Evolutionary conservation across 2,888 invertebrate genomes (phyloP).

Genomic region (Napeogenes inachia): DNA sequence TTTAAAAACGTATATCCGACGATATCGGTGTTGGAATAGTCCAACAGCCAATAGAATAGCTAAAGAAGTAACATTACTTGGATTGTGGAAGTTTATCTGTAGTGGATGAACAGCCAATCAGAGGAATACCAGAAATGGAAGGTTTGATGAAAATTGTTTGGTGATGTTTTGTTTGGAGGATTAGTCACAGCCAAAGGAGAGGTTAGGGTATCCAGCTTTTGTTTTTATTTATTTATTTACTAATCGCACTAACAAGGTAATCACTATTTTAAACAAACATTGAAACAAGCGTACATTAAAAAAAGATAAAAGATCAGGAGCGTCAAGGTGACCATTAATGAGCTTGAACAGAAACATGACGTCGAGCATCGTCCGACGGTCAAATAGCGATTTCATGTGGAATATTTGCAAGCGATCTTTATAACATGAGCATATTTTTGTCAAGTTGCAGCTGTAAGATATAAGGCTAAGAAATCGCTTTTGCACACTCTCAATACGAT

Average conservation of each 20-base stretch:
- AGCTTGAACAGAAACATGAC: too few species aligned
- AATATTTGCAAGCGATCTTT: too few species aligned
- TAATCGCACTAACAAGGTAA: background rate
- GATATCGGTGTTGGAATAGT: background rate
- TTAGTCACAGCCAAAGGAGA: constrained; percentile 12
- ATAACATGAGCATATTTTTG: too few species aligned
- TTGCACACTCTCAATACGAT: too few species aligned
- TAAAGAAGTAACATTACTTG: background rate
- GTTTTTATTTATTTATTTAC: background rate
- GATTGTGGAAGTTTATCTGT: background rate
- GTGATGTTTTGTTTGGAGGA: constrained; percentile 13
- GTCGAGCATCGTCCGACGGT: too few species aligned
- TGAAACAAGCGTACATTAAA: too few species aligned
- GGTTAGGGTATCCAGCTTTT: background rate
- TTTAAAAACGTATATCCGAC: background rate
- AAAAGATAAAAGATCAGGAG: too few species aligned
- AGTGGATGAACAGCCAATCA: constrained; percentile 3
- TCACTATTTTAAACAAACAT: background rate
- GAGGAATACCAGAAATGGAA: constrained; percentile 8
- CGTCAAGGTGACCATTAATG: too few species aligned
- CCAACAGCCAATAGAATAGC: background rate
- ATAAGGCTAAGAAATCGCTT: too few species aligned
- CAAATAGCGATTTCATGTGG: too few species aligned
- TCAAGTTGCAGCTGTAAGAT: too few species aligned
- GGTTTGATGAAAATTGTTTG: constrained; percentile 4